A percentile compares a stretch with the other conserved stretches of the same genome.
These are phyloP conservation scores for Branchellion lobata DNA, from an alignment of 2,888 invertebrate species.

Conservation along the genomic window DNA sequence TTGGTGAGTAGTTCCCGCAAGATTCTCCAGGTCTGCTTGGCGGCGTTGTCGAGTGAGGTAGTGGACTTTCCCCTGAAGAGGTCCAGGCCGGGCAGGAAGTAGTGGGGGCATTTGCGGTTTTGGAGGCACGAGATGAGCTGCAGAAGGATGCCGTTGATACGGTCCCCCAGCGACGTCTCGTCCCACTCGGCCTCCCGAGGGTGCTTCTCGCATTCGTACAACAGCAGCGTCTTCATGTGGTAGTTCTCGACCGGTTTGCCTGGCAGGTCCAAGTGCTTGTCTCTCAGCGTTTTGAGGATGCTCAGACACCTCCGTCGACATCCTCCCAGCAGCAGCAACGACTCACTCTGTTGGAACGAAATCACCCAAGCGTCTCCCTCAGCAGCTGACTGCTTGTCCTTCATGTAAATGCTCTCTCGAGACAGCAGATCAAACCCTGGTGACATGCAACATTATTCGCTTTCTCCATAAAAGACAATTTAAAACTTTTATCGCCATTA, in stretches of 20 bases:
- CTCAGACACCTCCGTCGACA: constrained; percentile 83
- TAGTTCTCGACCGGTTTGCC: constrained; percentile 84
- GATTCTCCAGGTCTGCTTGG: constrained; percentile 88
- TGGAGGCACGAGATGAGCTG: constrained; percentile 92
- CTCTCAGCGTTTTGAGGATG: constrained; percentile 83
- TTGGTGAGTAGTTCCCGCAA: constrained; percentile 89
- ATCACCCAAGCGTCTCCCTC: constrained; percentile 95
- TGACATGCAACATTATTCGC: background rate
- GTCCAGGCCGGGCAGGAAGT: constrained; percentile 88
- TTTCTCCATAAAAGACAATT: background rate
- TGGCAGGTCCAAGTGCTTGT: constrained; percentile 78
- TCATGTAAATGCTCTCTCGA: constrained; percentile 71
- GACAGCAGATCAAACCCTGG: constrained; percentile 81
- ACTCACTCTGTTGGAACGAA: constrained; percentile 85
- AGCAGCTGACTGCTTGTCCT: constrained; percentile 68
- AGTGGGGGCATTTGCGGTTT: constrained; percentile 89
- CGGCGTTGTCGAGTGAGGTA: constrained; percentile 80
- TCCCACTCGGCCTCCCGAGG: constrained; percentile 91
- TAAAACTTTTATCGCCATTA: background rate
- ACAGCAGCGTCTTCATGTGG: constrained; percentile 76
- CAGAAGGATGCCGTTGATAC: constrained; percentile 87
- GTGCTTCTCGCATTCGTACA: constrained; percentile 95
- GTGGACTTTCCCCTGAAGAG: constrained; percentile 87
- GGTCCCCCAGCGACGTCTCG: constrained; percentile 82
- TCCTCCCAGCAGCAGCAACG: constrained; percentile 80